Evolutionary conservation across 2,113 vertebrate genomes (phyloP), one percentile per base, ranked within the genome.

Genomic region (Sceloporus tristichus): DNA sequence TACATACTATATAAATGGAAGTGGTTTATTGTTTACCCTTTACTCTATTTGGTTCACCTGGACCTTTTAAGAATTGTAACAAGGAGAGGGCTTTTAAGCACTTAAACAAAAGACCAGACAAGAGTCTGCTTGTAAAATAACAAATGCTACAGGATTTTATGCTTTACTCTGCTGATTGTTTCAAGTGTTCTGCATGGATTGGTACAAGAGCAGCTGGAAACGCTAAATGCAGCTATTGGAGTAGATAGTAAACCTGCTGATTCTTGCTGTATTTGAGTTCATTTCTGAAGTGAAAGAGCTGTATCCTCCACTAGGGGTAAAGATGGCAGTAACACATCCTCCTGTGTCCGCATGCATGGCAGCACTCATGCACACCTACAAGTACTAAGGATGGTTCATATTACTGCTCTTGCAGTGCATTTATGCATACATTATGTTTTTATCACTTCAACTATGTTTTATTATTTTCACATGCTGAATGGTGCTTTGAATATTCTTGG

Each of bases 201-300:
- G 83, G 82, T 53, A 79, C 48, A 87, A 23, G 48, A 76, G 86
- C 68, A 3, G 48, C 42, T 62, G 42, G n/a, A n/a, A 2, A 4
- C 38, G 16, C 0, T 19, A 71, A 79, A 88, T 25, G 23, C 23
- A 85, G 56, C 0, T 88, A 18, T 23, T 48, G 29, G 42, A 38
- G 4, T 70, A 38, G 71, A 10, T 65, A 42, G 40, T n/a, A 34
- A 75, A 82, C 70, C 68, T 54, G 71, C 79, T 65, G 71, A 65
- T 66, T 34, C 25, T 21, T 87, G 54, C 2, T 76, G 9, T 75
- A 53, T 19, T 54, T 83, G n/a, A 48, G 4, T 89, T n/a, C 27
- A 71, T 87, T 89, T 92, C 66, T 75, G 34, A 71, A 79, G 82
- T 48, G 0, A 91, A 91, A 89, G 21, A 81, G 42, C 48, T 56